Evolutionary conservation across 2,797 vertebrate genomes (phyloP), one percentile per base, ranked within the genome.

Genomic region (Acanthornis magna): DNA sequence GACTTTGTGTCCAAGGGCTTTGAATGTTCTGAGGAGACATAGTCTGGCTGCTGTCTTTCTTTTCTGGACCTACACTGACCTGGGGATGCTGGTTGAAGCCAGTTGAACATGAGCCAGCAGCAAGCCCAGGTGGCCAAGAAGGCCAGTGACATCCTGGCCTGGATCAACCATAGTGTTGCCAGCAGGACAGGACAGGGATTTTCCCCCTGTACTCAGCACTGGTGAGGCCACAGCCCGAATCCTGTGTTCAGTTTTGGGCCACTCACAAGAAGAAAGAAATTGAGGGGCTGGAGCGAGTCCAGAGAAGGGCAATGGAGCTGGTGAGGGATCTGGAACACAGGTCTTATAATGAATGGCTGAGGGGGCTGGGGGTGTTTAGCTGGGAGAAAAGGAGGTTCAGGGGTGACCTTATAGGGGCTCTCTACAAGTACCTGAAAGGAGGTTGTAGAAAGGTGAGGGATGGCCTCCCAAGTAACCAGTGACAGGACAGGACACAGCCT

Each of bases 181-280:
- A 60, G 53, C 26, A 54, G 47, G 47, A 60, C 15, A 48, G 80
- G 47, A 19, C 22, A 36, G 18, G 2, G 38, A 54, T 23, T 36
- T 5, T 23, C 17, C 11, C 8, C 47, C 53, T 60, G 22, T 15
- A 5, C 18, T 32, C 0, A 0, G 18, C 53, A 20, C 58, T 66
- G 45, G 17, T 72, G 53, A 60, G 38, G 29, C n/a, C 29, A 40
- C 16, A 17, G 21, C 21, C 51, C 7, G 10, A 51, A 30, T 58
- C 29, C 15, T 53, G 25, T 51, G 58, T 14, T 23, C 45, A 27
- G 9, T 72, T 84, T 16, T 40, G n/a, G 12, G 29, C 29, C 30
- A 10, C 18, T 72, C 34, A 32, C 29, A 8, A 10, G 38, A 40
- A 60, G 25, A 34, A 71, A 53, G 45, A 17, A 13, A 32, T 3